phyloP scores from a whole-genome alignment of 1,140 invertebrate species.

The Caenorhabditis latens region DNA sequence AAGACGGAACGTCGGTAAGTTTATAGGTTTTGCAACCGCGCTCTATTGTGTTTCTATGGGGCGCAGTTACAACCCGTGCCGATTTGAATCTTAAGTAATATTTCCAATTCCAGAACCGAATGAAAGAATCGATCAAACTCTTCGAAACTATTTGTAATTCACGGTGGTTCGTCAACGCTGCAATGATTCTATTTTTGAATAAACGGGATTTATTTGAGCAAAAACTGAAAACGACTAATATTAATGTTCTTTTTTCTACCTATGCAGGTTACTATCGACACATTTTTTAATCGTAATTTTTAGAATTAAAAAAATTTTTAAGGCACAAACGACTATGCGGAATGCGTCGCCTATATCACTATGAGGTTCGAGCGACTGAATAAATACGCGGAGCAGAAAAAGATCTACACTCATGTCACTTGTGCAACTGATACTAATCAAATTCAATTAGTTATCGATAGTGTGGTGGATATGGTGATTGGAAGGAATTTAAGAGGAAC shows the following conservation, averaged over 20 bases:
- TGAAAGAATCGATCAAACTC: conserved; percentile 42
- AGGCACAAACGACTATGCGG: conserved; percentile 15
- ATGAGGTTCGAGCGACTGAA: conserved; percentile 6
- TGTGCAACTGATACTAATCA: conserved; percentile 48
- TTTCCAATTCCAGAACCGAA: conserved; percentile 4
- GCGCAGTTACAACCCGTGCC: no score
- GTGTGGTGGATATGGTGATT: conserved; percentile 51
- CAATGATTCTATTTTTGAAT: conserved; percentile 34
- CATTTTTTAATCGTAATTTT: background rate
- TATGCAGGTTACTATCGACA: background rate
- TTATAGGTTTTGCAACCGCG: background rate
- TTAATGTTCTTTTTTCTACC: conserved; percentile 11
- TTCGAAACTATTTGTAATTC: conserved; percentile 45
- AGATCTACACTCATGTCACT: conserved; percentile 44
- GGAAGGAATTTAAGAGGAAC: conserved; percentile 36
- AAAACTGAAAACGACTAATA: conserved; percentile 39
- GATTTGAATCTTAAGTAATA: background rate
- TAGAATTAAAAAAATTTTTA: background rate
- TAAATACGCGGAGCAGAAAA: conserved; percentile 16
- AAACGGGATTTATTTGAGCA: conserved; percentile 47
- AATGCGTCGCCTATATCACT: conserved; percentile 10
- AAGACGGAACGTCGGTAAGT: background rate
- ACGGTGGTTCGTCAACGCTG: conserved; percentile 13
- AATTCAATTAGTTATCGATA: conserved; percentile 40
- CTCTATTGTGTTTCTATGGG: no score